Conservation (phyloP, 2,888 invertebrate species). For the Ceraclea dissimilis region DNA sequence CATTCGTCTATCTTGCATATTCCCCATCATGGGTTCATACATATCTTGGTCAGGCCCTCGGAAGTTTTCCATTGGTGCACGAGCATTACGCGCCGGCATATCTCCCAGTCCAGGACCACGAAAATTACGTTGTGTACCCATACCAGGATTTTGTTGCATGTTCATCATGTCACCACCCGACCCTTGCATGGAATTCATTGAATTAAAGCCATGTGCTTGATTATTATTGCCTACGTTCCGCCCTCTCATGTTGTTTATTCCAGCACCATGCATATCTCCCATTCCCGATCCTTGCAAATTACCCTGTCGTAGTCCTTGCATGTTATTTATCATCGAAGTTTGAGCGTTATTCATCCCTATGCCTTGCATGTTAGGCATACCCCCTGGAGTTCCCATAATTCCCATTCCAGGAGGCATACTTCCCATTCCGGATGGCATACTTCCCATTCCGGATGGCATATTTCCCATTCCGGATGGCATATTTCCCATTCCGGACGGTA, state of each 20-base stretch:
- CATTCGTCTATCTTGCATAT: slow-evolving; percentile 23
- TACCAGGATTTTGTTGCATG: no score
- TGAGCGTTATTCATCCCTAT: background rate
- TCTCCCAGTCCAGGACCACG: no score
- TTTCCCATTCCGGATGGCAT: slow-evolving; percentile 34
- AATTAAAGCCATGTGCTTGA: no score
- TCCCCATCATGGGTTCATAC: slow-evolving; percentile 3
- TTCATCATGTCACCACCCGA: no score
- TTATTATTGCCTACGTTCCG: no score
- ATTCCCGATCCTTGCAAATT: background rate
- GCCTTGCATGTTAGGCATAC: background rate
- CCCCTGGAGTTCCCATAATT: background rate
- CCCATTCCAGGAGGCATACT: slow-evolving; percentile 28
- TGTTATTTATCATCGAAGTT: background rate
- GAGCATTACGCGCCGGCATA: no score
- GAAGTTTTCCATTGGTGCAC: no score
- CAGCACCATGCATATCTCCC: background rate
- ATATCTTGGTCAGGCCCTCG: background rate
- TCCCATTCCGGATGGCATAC: slow-evolving; percentile 24
- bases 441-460: slow-evolving; percentile 35
- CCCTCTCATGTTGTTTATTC: no score
- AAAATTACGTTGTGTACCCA: no score
- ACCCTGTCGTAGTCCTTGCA: background rate
- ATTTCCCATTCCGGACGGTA: background rate
- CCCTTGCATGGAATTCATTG: no score